A percentile compares a stretch with the other conserved stretches of the same genome.
phyloP scores from a whole-genome alignment of 1,140 invertebrate genomes.

The Calycopis cecrops region DNA sequence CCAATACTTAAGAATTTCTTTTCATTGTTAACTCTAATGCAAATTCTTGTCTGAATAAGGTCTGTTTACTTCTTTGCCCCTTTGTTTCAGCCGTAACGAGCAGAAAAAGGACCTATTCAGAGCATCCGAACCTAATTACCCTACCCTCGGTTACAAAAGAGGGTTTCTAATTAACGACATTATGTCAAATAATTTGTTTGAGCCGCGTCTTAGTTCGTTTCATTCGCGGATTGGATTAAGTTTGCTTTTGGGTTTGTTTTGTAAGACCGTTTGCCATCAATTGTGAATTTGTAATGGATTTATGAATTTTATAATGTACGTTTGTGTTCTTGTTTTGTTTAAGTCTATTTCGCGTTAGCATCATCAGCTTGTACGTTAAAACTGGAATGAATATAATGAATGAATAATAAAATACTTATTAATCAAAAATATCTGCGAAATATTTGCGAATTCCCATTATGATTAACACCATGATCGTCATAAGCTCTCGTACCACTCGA shows the following conservation, averaged over 20 bases:
- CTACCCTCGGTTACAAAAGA: slow-evolving; percentile 59
- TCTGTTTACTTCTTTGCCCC: slow-evolving; percentile 66
- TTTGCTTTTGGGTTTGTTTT: slow-evolving; percentile 64
- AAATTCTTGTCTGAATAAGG: slow-evolving; percentile 63
- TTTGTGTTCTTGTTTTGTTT: too few species aligned
- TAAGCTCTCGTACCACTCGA: too few species aligned
- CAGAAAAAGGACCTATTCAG: slow-evolving; percentile 72
- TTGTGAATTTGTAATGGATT: slow-evolving; percentile 14
- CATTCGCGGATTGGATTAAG: slow-evolving; percentile 66
- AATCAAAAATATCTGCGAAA: too few species aligned
- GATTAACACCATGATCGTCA: too few species aligned
- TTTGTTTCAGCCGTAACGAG: slow-evolving; percentile 71
- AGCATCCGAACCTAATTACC: slow-evolving; percentile 71
- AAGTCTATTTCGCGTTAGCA: too few species aligned
- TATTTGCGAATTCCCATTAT: too few species aligned
- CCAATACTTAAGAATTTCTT: slow-evolving; percentile 36
- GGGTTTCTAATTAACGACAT: slow-evolving; percentile 74
- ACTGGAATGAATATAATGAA: too few species aligned
- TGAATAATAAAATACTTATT: too few species aligned
- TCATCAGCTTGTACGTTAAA: too few species aligned
- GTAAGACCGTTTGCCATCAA: slow-evolving; percentile 42
- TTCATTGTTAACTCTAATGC: slow-evolving; percentile 57
- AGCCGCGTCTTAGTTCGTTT: slow-evolving; percentile 65
- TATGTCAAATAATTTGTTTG: slow-evolving; percentile 75
- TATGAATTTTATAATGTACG: too few species aligned